Conservation (phyloP, 2,888 invertebrate genomes). For the Eupeodes luniger region DNA sequence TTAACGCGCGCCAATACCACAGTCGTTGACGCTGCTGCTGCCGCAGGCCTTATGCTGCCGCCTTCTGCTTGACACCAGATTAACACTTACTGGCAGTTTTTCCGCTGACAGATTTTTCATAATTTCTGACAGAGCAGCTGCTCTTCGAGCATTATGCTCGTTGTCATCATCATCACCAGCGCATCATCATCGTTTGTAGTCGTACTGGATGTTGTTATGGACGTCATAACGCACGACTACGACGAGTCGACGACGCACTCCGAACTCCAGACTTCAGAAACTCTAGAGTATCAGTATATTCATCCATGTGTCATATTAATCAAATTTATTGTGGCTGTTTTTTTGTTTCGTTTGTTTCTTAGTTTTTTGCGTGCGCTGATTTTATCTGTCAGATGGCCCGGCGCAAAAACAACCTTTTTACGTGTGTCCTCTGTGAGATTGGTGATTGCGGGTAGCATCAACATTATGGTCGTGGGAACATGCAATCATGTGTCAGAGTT, state of each 20-base stretch:
- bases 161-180: constrained; percentile 40
- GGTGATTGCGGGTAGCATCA: constrained; percentile 27
- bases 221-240: constrained; percentile 60
- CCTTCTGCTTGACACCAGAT: constrained; percentile 60
- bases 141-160: constrained; percentile 44
- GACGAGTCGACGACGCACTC: constrained; percentile 45
- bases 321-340: constrained; percentile 65
- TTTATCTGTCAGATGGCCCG: constrained; percentile 44
- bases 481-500: constrained; percentile 31
- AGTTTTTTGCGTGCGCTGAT: constrained; percentile 42
- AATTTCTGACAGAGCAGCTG: constrained; percentile 51
- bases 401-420: constrained; percentile 31
- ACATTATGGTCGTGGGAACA: constrained; percentile 54
- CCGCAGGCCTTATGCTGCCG: background rate
- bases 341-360: constrained; percentile 9
- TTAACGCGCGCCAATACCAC: constrained; percentile 25
- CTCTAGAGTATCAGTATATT: constrained; percentile 16
- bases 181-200: constrained; percentile 39
- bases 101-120: constrained; percentile 65
- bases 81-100: constrained; percentile 64
- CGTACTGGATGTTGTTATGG: constrained; percentile 2
- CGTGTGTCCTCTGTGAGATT: constrained; percentile 10
- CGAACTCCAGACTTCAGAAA: constrained; percentile 24
- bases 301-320: constrained; percentile 64
- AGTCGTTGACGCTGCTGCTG: background rate